phyloP scores from a whole-genome alignment of 1,140 invertebrate species.

The Nilaparvata lugens region DNA sequence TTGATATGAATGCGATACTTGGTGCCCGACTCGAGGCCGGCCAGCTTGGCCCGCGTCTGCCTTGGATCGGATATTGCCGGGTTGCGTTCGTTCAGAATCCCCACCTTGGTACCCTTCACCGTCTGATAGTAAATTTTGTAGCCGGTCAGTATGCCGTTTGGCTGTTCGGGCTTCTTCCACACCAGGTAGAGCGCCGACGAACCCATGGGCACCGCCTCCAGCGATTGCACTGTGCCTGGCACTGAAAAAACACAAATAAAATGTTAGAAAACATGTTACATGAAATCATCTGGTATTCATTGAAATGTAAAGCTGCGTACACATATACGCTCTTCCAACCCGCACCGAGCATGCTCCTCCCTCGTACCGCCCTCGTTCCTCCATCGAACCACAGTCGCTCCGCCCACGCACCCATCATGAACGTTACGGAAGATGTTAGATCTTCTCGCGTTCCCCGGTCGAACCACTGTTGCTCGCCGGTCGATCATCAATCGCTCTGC shows the following conservation, averaged over 20 bases:
- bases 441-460: too few relatives aligned
- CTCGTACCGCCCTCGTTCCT: too few relatives aligned
- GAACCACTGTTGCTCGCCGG: too few relatives aligned
- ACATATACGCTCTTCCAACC: too few relatives aligned
- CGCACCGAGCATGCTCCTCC: too few relatives aligned
- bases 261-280: too few relatives aligned
- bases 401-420: too few relatives aligned
- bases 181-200: slow-evolving; percentile 77
- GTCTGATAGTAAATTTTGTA: slow-evolving; percentile 87
- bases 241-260: slow-evolving; percentile 39
- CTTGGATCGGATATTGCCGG: slow-evolving; percentile 68
- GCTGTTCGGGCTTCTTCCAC: slow-evolving; percentile 87
- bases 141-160: slow-evolving; percentile 87
- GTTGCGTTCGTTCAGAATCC: slow-evolving; percentile 56
- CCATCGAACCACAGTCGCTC: too few relatives aligned
- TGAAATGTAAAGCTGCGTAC: too few relatives aligned
- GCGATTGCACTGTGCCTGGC: slow-evolving; percentile 77
- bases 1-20: slow-evolving; percentile 81
- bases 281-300: too few relatives aligned
- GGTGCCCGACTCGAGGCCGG: slow-evolving; percentile 69
- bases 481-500: too few relatives aligned
- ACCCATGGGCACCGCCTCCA: slow-evolving; percentile 76
- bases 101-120: slow-evolving; percentile 61
- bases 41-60: slow-evolving; percentile 70
- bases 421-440: too few relatives aligned